These are phyloP conservation scores for Esox lucius DNA, from an alignment of 2,797 vertebrate species.

Conservation along the genomic window DNA sequence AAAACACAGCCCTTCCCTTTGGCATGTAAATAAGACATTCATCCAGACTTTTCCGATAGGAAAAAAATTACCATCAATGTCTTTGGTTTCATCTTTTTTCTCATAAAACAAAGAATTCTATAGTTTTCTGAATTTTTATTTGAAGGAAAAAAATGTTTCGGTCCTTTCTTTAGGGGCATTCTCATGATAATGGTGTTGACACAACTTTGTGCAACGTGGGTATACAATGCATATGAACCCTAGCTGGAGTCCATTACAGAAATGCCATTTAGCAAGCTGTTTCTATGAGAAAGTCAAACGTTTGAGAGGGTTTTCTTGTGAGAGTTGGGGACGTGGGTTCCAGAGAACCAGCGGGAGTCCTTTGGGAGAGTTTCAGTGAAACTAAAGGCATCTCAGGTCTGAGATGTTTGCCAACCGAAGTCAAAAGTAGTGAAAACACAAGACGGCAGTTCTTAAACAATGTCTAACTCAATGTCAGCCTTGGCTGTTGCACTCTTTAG, in stretches of 20 bases:
- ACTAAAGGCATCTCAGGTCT: constrained; percentile 71
- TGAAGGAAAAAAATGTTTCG: constrained; percentile 70
- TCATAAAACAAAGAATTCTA: constrained; percentile 86
- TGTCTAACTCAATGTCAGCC: constrained; percentile 63
- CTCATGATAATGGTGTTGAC: constrained; percentile 86
- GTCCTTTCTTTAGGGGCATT: constrained; percentile 75
- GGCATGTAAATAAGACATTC: constrained; percentile 97
- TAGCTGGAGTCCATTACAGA: constrained; percentile 86
- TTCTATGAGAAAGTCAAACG: constrained; percentile 85
- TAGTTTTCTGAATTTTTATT: constrained; percentile 84
- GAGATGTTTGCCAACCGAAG: constrained; percentile 76
- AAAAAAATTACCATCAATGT: constrained; percentile 87
- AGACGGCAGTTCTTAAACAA: constrained; percentile 65
- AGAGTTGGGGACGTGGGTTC: constrained; percentile 67
- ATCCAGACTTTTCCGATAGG: constrained; percentile 81
- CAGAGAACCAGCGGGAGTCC: constrained; percentile 71
- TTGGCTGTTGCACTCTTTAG: constrained; percentile 62
- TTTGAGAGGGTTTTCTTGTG: constrained; percentile 71
- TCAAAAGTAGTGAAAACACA: constrained; percentile 71
- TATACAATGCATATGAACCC: constrained; percentile 84
- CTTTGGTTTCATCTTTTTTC: constrained; percentile 88
- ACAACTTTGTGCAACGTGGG: constrained; percentile 80
- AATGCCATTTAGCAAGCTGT: constrained; percentile 84
- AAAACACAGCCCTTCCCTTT: constrained; percentile 79
- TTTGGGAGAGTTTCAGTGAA: constrained; percentile 66